Evolutionary conservation across 2,888 invertebrate species (phyloP).

Genomic region (Hyposoter dolosus): DNA sequence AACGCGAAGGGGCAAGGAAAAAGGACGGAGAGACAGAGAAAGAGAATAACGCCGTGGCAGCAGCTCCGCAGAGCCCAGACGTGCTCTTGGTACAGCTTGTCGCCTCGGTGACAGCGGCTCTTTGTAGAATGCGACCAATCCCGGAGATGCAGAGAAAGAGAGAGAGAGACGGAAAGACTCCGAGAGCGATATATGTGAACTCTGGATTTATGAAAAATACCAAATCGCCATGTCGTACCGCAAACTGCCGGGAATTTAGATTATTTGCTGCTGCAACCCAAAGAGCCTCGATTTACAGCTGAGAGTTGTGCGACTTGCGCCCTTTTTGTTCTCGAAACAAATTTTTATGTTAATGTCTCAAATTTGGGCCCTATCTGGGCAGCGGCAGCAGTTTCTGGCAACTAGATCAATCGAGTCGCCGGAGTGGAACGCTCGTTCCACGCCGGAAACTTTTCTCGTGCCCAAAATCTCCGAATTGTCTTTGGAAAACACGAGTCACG

Average conservation of each 20-base stretch:
- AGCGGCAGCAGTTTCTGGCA: not conserved
- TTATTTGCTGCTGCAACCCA: not conserved
- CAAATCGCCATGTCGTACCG: slow-evolving; percentile 34
- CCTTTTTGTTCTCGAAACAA: not conserved
- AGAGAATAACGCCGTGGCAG: slow-evolving; percentile 81
- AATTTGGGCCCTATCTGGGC: not conserved
- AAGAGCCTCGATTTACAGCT: not conserved
- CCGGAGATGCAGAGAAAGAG: slow-evolving; percentile 46
- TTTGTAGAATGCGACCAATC: slow-evolving; percentile 73
- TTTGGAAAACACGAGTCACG: not conserved
- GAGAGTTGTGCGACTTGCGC: not conserved
- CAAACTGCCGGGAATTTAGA: slow-evolving; percentile 29
- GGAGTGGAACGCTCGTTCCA: too few relatives aligned
- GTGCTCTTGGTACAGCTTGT: slow-evolving; percentile 68
- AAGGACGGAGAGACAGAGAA: slow-evolving; percentile 64
- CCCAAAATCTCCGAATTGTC: not conserved
- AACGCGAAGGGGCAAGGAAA: not conserved
- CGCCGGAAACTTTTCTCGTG: not conserved
- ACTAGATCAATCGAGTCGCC: not conserved
- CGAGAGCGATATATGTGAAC: slow-evolving; percentile 40
- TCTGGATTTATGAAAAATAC: slow-evolving; percentile 22
- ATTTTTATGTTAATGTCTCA: not conserved
- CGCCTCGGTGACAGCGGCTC: slow-evolving; percentile 80
- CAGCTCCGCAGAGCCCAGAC: slow-evolving; percentile 72
- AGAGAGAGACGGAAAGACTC: slow-evolving; percentile 13